phyloP scores from a whole-genome alignment of 2,113 vertebrate species.

The Dipodomys ordii region DNA sequence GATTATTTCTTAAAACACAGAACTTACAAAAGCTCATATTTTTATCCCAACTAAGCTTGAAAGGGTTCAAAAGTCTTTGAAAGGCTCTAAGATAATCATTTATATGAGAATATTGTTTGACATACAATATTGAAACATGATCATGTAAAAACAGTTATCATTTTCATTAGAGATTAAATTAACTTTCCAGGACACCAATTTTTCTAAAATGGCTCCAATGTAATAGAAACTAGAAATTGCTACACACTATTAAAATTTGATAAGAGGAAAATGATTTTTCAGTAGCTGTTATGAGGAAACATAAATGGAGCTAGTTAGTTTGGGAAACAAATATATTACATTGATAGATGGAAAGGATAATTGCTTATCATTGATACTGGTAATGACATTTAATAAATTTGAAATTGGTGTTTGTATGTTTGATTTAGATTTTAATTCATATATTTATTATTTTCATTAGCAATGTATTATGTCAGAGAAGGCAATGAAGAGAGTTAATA shows the following conservation, averaged over 20 bases:
- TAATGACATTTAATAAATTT: not conserved
- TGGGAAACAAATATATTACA: not conserved
- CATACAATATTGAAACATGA: conserved; percentile 14
- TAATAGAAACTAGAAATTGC: not conserved
- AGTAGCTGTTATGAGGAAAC: not conserved
- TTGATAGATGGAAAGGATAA: not conserved
- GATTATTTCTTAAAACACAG: not conserved
- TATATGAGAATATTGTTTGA: not conserved
- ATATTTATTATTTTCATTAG: not conserved
- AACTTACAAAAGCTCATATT: not conserved
- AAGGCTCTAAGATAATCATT: not conserved
- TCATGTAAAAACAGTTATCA: not conserved
- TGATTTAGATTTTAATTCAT: not conserved
- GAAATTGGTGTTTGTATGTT: not conserved
- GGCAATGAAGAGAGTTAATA: not conserved
- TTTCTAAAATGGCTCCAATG: not conserved
- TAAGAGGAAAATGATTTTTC: not conserved
- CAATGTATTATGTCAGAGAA: not conserved
- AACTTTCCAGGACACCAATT: not conserved
- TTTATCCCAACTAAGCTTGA: not conserved
- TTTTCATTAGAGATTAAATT: not conserved
- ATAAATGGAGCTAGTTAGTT: not conserved
- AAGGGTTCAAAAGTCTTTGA: not conserved
- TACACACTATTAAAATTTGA: not conserved
- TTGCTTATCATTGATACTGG: not conserved